Conservation (phyloP, 2,888 invertebrate species). For the Orthosia cruda region DNA sequence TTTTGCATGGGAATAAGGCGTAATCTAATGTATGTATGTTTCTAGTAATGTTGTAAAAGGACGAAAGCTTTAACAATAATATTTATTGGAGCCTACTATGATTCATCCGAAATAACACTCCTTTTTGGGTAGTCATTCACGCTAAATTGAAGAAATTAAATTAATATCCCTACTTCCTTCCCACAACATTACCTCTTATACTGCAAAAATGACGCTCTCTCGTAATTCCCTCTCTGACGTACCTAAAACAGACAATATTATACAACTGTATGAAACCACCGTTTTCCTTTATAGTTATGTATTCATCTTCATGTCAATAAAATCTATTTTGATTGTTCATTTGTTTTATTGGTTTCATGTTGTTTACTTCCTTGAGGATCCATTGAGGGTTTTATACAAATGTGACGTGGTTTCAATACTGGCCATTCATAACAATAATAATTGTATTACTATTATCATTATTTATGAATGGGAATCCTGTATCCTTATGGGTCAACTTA, state of each 20-base stretch:
- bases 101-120: no score
- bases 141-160: not conserved
- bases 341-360: not conserved
- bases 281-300: conserved; percentile 38
- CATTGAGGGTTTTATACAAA: conserved; percentile 38
- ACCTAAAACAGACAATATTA: conserved; percentile 12
- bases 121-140: no score
- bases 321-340: conserved; percentile 14
- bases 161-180: conserved; percentile 18
- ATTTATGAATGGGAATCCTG: not conserved
- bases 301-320: conserved; percentile 29
- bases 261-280: conserved; percentile 22
- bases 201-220: conserved; percentile 14
- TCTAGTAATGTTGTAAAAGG: no score
- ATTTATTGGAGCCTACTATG: no score
- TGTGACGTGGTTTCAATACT: conserved; percentile 25
- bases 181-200: conserved; percentile 8
- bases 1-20: no score
- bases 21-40: no score
- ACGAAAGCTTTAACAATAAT: no score
- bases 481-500: not conserved
- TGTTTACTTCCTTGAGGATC: conserved; percentile 42
- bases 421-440: conserved; percentile 22
- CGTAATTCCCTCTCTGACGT: conserved; percentile 48
- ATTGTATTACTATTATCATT: no score